Evolutionary conservation across 2,113 vertebrate species (phyloP).

Genomic region (Scomber colias): DNA sequence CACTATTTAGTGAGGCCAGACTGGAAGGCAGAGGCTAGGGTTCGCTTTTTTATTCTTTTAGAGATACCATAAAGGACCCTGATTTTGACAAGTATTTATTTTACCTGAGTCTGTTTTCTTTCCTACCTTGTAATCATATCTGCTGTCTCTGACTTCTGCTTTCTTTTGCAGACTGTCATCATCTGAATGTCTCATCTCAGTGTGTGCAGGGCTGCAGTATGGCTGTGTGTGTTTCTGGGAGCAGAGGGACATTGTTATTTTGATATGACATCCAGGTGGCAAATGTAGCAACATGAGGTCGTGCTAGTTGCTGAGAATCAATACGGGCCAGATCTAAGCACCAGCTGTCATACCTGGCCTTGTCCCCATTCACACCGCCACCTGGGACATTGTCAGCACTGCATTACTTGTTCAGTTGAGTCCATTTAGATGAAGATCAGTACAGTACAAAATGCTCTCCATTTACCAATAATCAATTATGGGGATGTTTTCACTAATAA

Average conservation of each 20-base stretch:
- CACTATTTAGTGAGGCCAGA: too few species aligned
- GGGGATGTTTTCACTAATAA: neutral
- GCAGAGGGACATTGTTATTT: conserved; percentile 42
- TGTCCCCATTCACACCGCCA: conserved; percentile 45
- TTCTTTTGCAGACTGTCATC: too few species aligned
- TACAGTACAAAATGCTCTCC: neutral
- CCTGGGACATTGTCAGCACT: conserved; percentile 52
- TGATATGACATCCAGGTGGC: conserved; percentile 47
- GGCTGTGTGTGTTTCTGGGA: conserved; percentile 20
- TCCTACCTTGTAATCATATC: too few species aligned
- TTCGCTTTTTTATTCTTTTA: too few species aligned
- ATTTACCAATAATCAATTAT: neutral
- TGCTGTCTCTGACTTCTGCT: neutral
- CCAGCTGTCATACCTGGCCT: conserved; percentile 73
- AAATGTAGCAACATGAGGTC: conserved; percentile 53
- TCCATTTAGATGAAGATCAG: neutral
- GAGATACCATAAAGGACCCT: too few species aligned
- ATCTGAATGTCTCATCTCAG: neutral
- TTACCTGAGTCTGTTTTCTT: too few species aligned
- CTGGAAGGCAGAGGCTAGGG: too few species aligned
- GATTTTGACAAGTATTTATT: too few species aligned
- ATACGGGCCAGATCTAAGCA: conserved; percentile 37
- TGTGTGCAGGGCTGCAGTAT: neutral
- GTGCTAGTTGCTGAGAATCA: conserved; percentile 30
- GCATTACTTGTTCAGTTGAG: neutral